Evolutionary conservation across 92 coral and sea anemone genomes (phyloP), one percentile per base, ranked within the genome.

Genomic region (Isaurus tuberculatus): DNA sequence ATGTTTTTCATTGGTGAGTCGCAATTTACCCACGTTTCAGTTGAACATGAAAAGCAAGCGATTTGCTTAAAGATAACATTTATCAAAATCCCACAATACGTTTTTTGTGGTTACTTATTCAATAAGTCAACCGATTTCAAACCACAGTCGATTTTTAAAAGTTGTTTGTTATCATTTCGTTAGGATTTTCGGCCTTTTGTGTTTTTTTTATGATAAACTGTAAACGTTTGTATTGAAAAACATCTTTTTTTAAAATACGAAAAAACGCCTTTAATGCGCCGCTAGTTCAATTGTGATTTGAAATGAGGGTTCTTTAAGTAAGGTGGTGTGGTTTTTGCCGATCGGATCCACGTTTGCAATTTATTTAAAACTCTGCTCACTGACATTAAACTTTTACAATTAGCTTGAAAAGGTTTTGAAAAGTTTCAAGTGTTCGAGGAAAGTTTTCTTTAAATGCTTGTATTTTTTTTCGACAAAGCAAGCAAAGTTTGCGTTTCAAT

Each of bases 51-150:
- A 30, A 63, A 36, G 69, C 80, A 63, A 74, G 44, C 30, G 37
- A 17, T 46, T 29, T 58, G 25, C 51, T 74, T 77, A 33, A 37
- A 65, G 60, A 33, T 36, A 33, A 10, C 25, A 26, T 77, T 60
- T 25, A 36, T 32, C 51, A 11, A 58, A 33, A 32, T 77, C 82
- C 81, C 82, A 37, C 67, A 57, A 16, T 32, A 20, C 68, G 36
- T 77, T 75, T n/a, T 77, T 58, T 60, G 49, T 14, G 82, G 33
- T 58, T 77, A 22, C 68, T 32, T 58, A 37, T 77, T n/a, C 82
- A 77, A 77, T 77, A 57, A 77, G 60, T 63, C 67, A 77, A 77
- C 53, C 31, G 70, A 58, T 77, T 60, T 60, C 15, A 77, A 77
- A 70, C 82, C 82, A 77, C 53, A 31, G 23, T 13, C 43, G 78